Conservation (phyloP, 2,888 invertebrate genomes). For the Meteorus cinctellus region DNA sequence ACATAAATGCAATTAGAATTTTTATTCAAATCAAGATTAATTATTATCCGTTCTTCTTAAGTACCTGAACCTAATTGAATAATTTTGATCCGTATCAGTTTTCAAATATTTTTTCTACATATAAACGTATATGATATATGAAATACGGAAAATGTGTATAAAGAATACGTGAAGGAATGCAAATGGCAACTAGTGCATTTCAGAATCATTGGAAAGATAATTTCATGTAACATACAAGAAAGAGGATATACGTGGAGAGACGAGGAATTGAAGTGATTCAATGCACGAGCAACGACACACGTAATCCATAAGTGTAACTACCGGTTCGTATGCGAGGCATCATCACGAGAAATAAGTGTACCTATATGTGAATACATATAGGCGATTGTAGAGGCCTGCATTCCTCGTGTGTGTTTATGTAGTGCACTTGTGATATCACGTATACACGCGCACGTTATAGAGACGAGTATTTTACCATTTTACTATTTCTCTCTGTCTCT, state of each 20-base stretch:
- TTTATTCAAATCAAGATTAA: too few species aligned
- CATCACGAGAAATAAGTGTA: slow-evolving; percentile 19
- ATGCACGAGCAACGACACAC: slow-evolving; percentile 30
- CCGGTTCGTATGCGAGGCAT: slow-evolving; percentile 31
- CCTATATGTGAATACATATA: slow-evolving; percentile 5
- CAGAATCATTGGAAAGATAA: slow-evolving; percentile 11
- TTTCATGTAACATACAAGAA: neutral
- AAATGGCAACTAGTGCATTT: neutral
- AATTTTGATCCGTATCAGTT: too few species aligned
- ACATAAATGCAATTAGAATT: too few species aligned
- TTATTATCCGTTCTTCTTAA: too few species aligned
- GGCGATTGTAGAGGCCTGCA: neutral
- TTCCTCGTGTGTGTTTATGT: slow-evolving; percentile 1
- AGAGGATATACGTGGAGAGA: slow-evolving; percentile 13
- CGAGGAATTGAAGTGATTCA: slow-evolving; percentile 26
- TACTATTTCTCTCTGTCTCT: neutral
- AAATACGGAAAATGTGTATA: neutral
- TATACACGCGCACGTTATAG: slow-evolving; percentile 20
- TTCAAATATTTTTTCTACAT: too few species aligned
- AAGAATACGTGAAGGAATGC: slow-evolving; percentile 9
- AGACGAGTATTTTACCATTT: slow-evolving; percentile 4
- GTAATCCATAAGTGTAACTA: slow-evolving; percentile 40
- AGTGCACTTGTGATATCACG: slow-evolving; percentile 19
- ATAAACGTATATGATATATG: neutral
- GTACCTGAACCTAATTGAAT: too few species aligned